These are phyloP conservation scores for Antheraea yamamai DNA, from an alignment of 2,888 invertebrate genomes.

Conservation along the genomic window DNA sequence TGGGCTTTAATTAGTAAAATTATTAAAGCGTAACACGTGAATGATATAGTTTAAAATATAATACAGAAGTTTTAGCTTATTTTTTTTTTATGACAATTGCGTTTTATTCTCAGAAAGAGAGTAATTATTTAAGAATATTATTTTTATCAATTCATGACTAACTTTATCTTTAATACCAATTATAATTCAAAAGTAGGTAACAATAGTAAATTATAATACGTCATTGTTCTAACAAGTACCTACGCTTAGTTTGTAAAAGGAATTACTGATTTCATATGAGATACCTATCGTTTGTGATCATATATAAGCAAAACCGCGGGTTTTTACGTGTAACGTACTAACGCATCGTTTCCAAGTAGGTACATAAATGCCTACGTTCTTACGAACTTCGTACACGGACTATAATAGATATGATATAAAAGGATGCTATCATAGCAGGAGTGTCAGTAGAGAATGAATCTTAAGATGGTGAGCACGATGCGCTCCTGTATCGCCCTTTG, in stretches of 20 bases:
- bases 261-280: neutral
- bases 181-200: neutral
- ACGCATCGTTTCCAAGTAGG: slow-evolving; percentile 55
- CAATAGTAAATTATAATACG: neutral
- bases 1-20: neutral
- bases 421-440: slow-evolving; percentile 50
- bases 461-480: slow-evolving; percentile 57
- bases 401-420: slow-evolving; percentile 65
- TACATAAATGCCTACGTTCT: slow-evolving; percentile 50
- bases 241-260: neutral
- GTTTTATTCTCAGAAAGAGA: neutral
- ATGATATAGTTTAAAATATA: neutral
- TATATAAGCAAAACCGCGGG: slow-evolving; percentile 1
- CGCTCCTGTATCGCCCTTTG: slow-evolving; percentile 48
- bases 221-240: neutral
- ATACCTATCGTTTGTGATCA: neutral
- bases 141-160: neutral
- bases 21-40: neutral
- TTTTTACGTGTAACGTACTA: slow-evolving; percentile 14
- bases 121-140: neutral
- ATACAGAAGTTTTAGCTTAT: neutral
- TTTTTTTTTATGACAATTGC: neutral
- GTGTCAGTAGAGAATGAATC: slow-evolving; percentile 48
- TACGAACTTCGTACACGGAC: slow-evolving; percentile 53
- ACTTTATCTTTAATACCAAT: neutral